Conservation (phyloP, 1,140 invertebrate genomes). For the Drosophila cardini region DNA sequence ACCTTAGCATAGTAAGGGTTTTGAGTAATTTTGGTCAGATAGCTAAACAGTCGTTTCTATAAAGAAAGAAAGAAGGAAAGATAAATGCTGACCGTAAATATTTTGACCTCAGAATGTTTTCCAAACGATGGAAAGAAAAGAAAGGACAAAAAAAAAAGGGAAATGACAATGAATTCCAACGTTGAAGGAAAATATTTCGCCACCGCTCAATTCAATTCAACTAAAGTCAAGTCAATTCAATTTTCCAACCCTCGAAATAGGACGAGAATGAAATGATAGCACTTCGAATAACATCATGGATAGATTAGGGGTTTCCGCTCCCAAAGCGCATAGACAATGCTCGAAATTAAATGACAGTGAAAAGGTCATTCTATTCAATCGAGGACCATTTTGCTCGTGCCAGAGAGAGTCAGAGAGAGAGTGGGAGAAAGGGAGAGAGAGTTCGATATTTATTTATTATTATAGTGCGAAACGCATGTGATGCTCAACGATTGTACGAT, state of each 20-base stretch:
- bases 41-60: conserved; percentile 19
- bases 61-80: conserved; percentile 53
- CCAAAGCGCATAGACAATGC: conserved; percentile 79
- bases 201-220: conserved; percentile 22
- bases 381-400: conserved; percentile 58
- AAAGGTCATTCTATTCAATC: conserved; percentile 81
- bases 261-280: conserved; percentile 67
- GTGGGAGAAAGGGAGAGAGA: conserved; percentile 23
- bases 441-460: conserved; percentile 79
- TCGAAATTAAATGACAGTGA: conserved; percentile 83
- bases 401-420: conserved; percentile 34
- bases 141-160: conserved; percentile 57
- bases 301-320: conserved; percentile 84
- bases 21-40: conserved; percentile 28
- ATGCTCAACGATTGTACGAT: conserved; percentile 27
- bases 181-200: conserved; percentile 44
- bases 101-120: conserved; percentile 65
- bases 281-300: conserved; percentile 80
- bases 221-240: conserved; percentile 29
- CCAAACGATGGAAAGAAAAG: conserved; percentile 27
- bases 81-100: conserved; percentile 82
- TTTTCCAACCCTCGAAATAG: conserved; percentile 63
- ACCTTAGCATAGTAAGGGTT: not conserved
- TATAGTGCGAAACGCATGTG: conserved; percentile 72
- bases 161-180: conserved; percentile 41